A percentile compares a stretch with the other conserved stretches of the same genome.
phyloP scores from a whole-genome alignment of 2,113 vertebrate species.

The Chauna torquata region DNA sequence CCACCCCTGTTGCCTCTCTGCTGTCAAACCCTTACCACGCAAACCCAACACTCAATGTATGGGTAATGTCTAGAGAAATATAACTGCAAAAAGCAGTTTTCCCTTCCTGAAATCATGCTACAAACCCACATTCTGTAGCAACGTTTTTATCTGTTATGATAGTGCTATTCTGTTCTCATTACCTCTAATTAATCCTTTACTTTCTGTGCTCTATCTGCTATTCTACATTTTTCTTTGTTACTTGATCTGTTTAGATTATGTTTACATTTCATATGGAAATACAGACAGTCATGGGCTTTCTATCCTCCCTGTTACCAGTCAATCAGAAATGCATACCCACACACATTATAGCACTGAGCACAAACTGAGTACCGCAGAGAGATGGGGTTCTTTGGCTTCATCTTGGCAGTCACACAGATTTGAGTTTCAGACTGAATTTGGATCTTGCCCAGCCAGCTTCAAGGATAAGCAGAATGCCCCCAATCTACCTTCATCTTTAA shows the following conservation, averaged over 20 bases:
- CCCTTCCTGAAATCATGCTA: not conserved
- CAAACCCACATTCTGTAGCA: not conserved
- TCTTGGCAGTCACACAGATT: not conserved
- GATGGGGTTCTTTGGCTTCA: not conserved
- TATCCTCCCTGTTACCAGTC: not conserved
- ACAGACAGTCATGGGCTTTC: fast-evolving
- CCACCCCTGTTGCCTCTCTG: too few species aligned
- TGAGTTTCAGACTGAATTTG: not conserved
- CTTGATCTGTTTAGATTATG: not conserved
- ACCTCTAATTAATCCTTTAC: not conserved
- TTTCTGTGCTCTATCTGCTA: not conserved
- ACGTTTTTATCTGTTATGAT: not conserved
- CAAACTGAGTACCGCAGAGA: not conserved
- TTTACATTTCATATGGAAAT: not conserved
- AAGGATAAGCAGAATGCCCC: not conserved
- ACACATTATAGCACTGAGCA: not conserved
- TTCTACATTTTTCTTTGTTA: not conserved
- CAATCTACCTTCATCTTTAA: not conserved
- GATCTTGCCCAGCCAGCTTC: not conserved
- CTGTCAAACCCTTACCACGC: too few species aligned
- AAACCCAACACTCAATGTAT: too few species aligned
- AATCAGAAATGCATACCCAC: not conserved
- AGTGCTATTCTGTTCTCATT: not conserved
- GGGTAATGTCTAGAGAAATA: not conserved
- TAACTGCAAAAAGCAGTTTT: not conserved